Evolutionary conservation across 2,113 vertebrate genomes (phyloP).

Genomic region (Terrapene triunguis): DNA sequence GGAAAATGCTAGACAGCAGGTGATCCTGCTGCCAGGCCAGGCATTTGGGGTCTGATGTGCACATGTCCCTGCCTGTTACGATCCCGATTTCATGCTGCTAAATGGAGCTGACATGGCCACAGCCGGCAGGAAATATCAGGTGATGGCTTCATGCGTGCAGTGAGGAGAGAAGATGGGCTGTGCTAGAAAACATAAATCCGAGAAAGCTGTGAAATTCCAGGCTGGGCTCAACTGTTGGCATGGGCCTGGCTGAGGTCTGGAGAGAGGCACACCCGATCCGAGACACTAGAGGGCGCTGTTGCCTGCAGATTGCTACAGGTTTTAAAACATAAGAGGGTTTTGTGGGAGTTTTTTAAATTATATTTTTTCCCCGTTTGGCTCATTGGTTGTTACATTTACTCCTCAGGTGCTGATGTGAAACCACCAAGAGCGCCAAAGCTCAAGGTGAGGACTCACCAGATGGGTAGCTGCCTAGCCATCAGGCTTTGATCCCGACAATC

Average conservation of each 20-base stretch:
- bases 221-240: background rate
- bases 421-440: background rate
- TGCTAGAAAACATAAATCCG: background rate
- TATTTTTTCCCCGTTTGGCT: background rate
- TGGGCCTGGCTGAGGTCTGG: background rate
- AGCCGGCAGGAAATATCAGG: slow-evolving; percentile 41
- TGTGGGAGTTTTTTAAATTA: background rate
- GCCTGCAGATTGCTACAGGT: background rate
- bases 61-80: slow-evolving; percentile 47
- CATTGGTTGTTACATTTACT: background rate
- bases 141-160: background rate
- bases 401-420: background rate
- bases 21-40: background rate
- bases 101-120: background rate
- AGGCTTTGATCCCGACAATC: background rate
- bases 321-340: background rate
- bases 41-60: background rate
- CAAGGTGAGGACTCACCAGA: background rate
- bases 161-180: background rate
- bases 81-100: slow-evolving; percentile 48
- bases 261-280: background rate
- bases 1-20: background rate
- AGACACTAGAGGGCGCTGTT: slow-evolving; percentile 45
- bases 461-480: background rate
- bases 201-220: background rate